Percentiles rank a stretch among this genome's conserved stretches.
phyloP scores from a whole-genome alignment of 2,888 invertebrate species.

The Platycheirus albimanus region DNA sequence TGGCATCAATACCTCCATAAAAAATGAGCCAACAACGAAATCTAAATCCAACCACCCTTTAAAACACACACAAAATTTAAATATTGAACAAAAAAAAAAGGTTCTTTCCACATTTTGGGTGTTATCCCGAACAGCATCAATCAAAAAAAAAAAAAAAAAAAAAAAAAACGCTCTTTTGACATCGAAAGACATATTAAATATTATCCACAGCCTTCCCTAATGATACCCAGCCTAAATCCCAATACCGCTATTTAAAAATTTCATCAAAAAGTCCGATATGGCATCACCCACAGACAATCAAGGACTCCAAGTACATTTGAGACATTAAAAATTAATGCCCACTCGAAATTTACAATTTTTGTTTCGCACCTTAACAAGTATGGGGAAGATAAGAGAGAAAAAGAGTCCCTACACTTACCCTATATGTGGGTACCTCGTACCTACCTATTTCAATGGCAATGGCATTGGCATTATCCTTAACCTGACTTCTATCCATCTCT shows the following conservation, averaged over 20 bases:
- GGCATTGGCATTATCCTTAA: slow-evolving; percentile 13
- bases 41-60: no score
- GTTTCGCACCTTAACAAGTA: slow-evolving; percentile 63
- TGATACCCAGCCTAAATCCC: neutral
- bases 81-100: neutral
- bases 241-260: neutral
- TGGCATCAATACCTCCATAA: no score
- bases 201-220: neutral
- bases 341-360: slow-evolving; percentile 64
- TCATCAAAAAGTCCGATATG: slow-evolving; percentile 39
- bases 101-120: neutral
- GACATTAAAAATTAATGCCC: slow-evolving; percentile 65
- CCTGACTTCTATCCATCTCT: slow-evolving; percentile 16
- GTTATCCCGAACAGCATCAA: neutral
- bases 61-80: neutral
- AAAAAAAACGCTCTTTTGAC: no score
- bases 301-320: slow-evolving; percentile 39
- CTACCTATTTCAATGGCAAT: no score
- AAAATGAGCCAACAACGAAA: neutral
- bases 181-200: neutral
- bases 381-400: neutral
- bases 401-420: neutral
- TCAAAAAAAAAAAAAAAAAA: neutral
- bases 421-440: no score
- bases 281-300: slow-evolving; percentile 44